These are phyloP conservation scores for Holacanthus passer DNA, from an alignment of 2,113 vertebrate species.

Conservation along the genomic window DNA sequence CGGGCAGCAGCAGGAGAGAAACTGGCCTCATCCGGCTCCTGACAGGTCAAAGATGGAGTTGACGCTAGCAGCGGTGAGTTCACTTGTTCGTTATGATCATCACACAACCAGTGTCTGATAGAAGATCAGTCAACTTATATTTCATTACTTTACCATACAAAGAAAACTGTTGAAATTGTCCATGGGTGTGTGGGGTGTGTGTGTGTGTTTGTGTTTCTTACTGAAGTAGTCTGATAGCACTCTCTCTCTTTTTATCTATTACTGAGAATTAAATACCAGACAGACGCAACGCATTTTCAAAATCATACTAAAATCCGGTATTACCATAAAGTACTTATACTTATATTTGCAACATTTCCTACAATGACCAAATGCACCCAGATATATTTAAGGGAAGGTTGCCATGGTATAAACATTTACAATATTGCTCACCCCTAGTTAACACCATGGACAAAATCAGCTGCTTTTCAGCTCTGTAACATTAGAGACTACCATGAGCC, in stretches of 20 bases:
- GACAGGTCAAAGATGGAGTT: conserved; percentile 75
- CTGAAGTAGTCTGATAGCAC: no score
- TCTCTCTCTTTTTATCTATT: not conserved
- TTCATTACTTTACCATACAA: not conserved
- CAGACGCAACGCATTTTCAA: not conserved
- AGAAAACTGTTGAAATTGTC: not conserved
- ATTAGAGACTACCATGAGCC: not conserved
- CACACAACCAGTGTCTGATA: not conserved
- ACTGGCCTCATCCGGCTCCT: conserved; percentile 40
- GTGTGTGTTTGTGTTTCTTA: not conserved
- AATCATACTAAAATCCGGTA: not conserved
- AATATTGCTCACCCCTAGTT: not conserved
- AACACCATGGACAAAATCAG: not conserved
- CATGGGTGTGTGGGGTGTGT: not conserved
- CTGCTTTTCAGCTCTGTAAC: not conserved
- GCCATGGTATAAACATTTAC: not conserved
- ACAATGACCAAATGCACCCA: not conserved
- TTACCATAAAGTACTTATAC: no score
- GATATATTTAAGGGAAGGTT: not conserved
- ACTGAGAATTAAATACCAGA: not conserved
- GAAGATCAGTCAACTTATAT: no score
- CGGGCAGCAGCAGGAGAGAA: conserved; percentile 45
- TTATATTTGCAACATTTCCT: not conserved
- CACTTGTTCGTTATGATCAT: not conserved
- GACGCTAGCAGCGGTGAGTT: conserved; percentile 67